Evolutionary conservation across 2,113 vertebrate species (phyloP).

Genomic region (Gymnogyps californianus): DNA sequence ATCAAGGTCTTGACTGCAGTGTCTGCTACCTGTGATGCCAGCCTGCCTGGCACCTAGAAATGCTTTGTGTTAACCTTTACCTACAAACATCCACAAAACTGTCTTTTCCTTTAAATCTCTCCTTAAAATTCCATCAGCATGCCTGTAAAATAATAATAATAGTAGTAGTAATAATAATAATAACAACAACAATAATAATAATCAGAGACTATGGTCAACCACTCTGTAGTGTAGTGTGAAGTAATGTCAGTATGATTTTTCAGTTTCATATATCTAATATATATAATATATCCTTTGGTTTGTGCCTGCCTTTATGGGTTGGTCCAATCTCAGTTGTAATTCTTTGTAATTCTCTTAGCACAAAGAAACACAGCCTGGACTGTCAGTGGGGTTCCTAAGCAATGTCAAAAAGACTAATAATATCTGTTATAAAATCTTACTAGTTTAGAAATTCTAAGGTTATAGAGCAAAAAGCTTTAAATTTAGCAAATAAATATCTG

Average conservation of each 20-base stretch:
- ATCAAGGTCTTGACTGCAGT: neutral
- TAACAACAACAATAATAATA: too few species aligned
- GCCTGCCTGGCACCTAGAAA: neutral
- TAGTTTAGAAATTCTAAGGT: neutral
- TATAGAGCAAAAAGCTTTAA: neutral
- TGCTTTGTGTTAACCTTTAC: neutral
- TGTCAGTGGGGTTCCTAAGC: neutral
- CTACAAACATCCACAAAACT: neutral
- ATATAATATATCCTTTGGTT: neutral
- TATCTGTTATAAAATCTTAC: too few species aligned
- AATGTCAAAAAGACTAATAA: neutral
- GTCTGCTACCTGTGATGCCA: neutral
- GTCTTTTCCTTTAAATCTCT: neutral
- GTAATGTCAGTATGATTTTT: neutral
- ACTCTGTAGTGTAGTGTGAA: neutral
- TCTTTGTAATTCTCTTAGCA: neutral
- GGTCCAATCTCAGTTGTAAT: rapidly evolving
- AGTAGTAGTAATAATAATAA: too few species aligned
- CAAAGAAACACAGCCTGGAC: neutral
- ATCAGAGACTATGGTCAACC: neutral
- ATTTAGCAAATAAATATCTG: too few species aligned
- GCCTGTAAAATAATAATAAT: neutral
- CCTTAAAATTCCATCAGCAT: neutral
- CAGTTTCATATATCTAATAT: neutral
- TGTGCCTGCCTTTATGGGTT: neutral